Evolutionary conservation across 2,113 vertebrate species (phyloP).

Genomic region (Scophthalmus maximus): DNA sequence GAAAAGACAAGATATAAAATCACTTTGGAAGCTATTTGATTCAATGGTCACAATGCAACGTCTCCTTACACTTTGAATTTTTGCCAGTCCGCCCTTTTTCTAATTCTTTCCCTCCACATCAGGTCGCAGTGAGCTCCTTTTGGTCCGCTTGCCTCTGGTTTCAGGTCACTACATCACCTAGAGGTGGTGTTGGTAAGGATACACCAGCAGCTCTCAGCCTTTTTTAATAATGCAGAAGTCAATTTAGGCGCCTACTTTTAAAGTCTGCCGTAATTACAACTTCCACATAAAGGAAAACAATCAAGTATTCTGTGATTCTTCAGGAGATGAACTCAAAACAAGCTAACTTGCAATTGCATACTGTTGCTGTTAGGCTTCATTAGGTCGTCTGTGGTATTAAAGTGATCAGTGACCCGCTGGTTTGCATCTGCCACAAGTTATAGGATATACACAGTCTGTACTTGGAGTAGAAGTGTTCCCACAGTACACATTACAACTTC

Average conservation of each 20-base stretch:
- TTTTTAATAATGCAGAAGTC: constrained; percentile 17
- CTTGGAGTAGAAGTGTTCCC: too few relatives aligned
- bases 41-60: too few relatives aligned
- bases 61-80: neutral
- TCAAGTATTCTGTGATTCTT: neutral
- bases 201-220: neutral
- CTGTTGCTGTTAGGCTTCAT: neutral
- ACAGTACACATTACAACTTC: neutral
- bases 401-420: neutral
- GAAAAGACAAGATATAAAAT: too few relatives aligned
- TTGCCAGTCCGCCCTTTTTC: neutral
- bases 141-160: neutral
- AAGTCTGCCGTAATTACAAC: neutral
- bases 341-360: neutral
- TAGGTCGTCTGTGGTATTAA: rapidly evolving
- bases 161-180: neutral
- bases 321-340: neutral
- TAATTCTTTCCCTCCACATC: neutral
- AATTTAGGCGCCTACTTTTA: neutral
- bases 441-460: neutral
- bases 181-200: neutral
- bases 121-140: neutral
- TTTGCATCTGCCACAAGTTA: neutral
- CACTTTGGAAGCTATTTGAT: too few relatives aligned
- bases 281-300: neutral